These are phyloP conservation scores for Darevskia nairensis DNA, from an alignment of 2,797 vertebrate species.

Conservation along the genomic window DNA sequence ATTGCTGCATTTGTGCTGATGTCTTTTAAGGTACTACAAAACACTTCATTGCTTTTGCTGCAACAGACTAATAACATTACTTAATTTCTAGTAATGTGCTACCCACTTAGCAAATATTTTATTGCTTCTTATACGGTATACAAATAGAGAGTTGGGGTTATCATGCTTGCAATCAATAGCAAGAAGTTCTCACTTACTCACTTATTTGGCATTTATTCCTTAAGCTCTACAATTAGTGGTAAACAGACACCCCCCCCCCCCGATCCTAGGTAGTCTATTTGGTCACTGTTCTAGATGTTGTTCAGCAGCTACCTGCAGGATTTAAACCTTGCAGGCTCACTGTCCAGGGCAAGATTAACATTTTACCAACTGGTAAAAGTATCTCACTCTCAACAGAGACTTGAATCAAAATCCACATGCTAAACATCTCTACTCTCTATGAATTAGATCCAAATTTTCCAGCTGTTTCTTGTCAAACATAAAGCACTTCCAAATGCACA, in stretches of 20 bases:
- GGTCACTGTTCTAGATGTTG: background rate
- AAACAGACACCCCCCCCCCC: no score
- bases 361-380: background rate
- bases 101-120: background rate
- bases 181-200: background rate
- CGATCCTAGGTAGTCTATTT: background rate
- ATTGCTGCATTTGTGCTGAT: background rate
- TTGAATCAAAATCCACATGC: constrained; percentile 15
- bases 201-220: background rate
- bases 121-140: background rate
- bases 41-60: background rate
- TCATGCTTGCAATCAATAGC: background rate
- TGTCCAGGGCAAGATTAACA: background rate
- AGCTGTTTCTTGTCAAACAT: constrained; percentile 28
- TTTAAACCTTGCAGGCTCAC: background rate
- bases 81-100: background rate
- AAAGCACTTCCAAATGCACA: constrained; percentile 24
- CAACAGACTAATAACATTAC: background rate
- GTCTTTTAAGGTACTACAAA: background rate
- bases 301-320: background rate
- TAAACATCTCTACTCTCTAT: constrained; percentile 2
- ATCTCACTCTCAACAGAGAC: background rate
- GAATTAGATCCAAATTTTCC: constrained; percentile 18
- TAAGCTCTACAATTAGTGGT: background rate
- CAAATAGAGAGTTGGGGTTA: background rate